Evolutionary conservation across 2,113 vertebrate species (phyloP).

Genomic region (Tragelaphus strepsiceros): DNA sequence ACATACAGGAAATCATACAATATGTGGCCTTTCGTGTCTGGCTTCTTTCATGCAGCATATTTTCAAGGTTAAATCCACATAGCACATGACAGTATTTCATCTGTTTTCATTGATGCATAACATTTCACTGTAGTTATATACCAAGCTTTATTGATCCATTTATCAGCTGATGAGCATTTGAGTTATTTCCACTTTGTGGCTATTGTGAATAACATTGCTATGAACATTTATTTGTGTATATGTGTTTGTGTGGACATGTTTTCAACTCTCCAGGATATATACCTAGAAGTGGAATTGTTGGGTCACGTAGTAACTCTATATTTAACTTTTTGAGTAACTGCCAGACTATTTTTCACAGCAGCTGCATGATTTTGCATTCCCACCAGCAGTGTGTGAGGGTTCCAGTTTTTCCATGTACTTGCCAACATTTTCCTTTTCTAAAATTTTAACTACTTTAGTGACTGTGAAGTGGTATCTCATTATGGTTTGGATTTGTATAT

Average conservation of each 20-base stretch:
- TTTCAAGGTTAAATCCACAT: not conserved
- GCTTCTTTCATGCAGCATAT: not conserved
- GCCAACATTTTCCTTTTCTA: not conserved
- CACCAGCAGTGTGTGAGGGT: not conserved
- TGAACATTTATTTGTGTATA: not conserved
- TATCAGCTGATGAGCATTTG: not conserved
- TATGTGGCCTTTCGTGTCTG: not conserved
- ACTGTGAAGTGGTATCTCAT: not conserved
- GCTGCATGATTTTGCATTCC: not conserved
- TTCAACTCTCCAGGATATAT: not conserved
- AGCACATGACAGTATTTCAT: not conserved
- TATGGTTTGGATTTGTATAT: not conserved
- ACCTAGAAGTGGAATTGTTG: not conserved
- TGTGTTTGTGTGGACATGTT: not conserved
- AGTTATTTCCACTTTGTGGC: not conserved
- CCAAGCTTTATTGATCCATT: not conserved
- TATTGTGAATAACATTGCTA: not conserved
- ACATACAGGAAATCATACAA: not conserved
- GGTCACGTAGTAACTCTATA: not conserved
- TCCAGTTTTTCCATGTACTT: not conserved
- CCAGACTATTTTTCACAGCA: not conserved
- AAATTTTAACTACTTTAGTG: not conserved
- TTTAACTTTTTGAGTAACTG: not conserved
- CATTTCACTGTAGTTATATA: not conserved
- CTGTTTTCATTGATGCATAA: not conserved